phyloP scores from a whole-genome alignment of 2,113 vertebrate genomes.

The Cebidichthys violaceus region DNA sequence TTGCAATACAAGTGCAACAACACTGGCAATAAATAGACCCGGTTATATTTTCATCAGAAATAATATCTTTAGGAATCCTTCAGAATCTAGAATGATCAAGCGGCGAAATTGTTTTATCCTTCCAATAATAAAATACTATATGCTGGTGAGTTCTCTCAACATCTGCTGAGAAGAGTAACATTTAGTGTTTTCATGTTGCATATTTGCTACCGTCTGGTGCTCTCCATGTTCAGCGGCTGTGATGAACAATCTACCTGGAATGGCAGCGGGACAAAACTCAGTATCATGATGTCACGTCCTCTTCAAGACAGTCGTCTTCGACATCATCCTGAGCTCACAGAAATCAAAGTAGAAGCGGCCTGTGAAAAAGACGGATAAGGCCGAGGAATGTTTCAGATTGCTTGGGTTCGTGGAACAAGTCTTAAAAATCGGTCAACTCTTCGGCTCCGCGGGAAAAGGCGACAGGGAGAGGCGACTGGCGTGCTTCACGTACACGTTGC shows the following conservation, averaged over 20 bases:
- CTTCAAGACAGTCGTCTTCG: constrained; percentile 28
- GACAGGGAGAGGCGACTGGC: constrained; percentile 73
- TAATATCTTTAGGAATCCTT: background rate
- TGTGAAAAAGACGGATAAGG: constrained; percentile 63
- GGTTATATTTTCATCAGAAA: background rate
- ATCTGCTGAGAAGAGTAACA: background rate
- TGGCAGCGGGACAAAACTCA: constrained; percentile 31
- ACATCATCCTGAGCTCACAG: constrained; percentile 48
- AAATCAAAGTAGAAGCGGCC: constrained; percentile 57
- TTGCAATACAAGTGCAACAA: background rate
- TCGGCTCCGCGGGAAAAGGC: constrained; percentile 61
- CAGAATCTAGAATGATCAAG: background rate
- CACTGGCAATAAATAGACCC: background rate
- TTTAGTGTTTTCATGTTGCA: constrained; percentile 9
- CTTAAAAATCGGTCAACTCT: constrained; percentile 67
- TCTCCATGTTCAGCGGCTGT: constrained; percentile 11
- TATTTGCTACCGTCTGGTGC: constrained; percentile 14
- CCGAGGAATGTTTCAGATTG: constrained; percentile 64
- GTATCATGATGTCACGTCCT: constrained; percentile 62
- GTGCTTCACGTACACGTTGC: constrained; percentile 80
- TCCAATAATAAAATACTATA: background rate
- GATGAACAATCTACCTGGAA: constrained; percentile 41
- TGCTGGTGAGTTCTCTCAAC: background rate
- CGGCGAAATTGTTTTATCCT: background rate
- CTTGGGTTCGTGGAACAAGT: constrained; percentile 59